Conservation (phyloP, 37 sponge, comb jelly and placozoan genomes). For the Haliclona indistincta region DNA sequence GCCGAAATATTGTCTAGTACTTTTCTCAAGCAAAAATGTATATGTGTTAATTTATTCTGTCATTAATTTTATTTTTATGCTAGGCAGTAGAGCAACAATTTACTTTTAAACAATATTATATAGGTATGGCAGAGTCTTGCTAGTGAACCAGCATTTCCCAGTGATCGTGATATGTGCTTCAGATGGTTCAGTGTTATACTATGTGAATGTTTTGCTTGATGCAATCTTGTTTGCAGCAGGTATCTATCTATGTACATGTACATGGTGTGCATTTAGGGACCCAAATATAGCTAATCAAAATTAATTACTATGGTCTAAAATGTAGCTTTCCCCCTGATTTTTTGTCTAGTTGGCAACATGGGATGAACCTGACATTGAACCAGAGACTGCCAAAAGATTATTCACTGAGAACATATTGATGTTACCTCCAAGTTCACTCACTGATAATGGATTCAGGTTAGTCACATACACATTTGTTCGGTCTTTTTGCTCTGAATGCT, state of each 20-base stretch:
- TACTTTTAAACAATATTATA: not conserved
- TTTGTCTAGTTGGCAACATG: slow-evolving; percentile 63
- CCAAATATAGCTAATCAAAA: not conserved
- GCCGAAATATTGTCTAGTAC: no score
- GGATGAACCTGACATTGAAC: slow-evolving; percentile 90
- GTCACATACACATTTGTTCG: no score
- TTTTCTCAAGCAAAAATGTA: no score
- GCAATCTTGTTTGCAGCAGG: no score
- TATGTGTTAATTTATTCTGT: no score
- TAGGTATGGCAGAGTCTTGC: slow-evolving; percentile 85
- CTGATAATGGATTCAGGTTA: slow-evolving; percentile 86
- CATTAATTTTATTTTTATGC: no score
- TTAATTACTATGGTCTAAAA: not conserved
- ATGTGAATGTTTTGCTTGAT: not conserved
- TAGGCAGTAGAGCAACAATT: no score
- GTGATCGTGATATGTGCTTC: slow-evolving; percentile 84
- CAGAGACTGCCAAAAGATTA: slow-evolving; percentile 71
- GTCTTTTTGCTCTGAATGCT: no score
- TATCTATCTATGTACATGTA: slow-evolving; percentile 29
- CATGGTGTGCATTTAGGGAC: no score
- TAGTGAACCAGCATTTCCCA: slow-evolving; percentile 67
- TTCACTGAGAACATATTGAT: slow-evolving; percentile 82
- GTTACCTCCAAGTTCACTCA: slow-evolving; percentile 67
- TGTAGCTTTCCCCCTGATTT: not conserved
- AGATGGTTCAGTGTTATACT: slow-evolving; percentile 60